phyloP scores from a whole-genome alignment of 1,140 invertebrate species.

The Steinernema feltiae region DNA sequence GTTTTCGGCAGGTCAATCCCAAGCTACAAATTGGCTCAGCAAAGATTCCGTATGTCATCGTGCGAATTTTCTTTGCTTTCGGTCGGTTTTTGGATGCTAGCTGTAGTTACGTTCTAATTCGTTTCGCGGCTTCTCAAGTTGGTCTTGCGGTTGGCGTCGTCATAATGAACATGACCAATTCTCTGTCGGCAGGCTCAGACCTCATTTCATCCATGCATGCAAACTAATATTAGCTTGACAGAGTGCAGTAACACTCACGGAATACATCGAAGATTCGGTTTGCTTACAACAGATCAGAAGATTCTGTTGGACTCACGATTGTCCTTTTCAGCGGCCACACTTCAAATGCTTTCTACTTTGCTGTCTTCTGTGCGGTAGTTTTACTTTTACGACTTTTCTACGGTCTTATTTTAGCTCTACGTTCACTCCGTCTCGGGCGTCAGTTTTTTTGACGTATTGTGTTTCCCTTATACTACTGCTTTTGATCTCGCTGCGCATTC shows the following conservation, averaged over 20 bases:
- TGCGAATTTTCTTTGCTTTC: neutral
- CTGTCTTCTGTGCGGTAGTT: constrained; percentile 58
- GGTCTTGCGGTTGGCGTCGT: neutral
- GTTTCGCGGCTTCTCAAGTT: neutral
- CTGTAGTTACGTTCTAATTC: neutral
- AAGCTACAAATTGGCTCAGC: neutral
- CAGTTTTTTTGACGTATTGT: constrained; percentile 9
- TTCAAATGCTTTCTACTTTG: constrained; percentile 25
- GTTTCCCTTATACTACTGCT: constrained; percentile 16
- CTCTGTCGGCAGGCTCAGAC: constrained; percentile 77
- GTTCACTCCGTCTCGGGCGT: constrained; percentile 65
- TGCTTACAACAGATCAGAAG: constrained; percentile 52
- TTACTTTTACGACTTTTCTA: too few relatives aligned
- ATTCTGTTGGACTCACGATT: constrained; percentile 28
- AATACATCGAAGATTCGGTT: constrained; percentile 57
- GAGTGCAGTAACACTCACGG: neutral
- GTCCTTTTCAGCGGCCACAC: constrained; percentile 33
- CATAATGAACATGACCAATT: constrained; percentile 69
- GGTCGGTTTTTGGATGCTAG: neutral
- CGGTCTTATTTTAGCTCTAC: constrained; percentile 78
- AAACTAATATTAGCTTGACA: constrained; percentile 55
- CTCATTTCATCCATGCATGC: constrained; percentile 74
- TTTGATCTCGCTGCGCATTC: neutral
- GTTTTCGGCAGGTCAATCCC: neutral
- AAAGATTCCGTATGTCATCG: neutral